Percentiles rank a stretch among this genome's conserved stretches.
Conservation (phyloP, 2,888 invertebrate genomes). For the Sinotaia quadrata region DNA sequence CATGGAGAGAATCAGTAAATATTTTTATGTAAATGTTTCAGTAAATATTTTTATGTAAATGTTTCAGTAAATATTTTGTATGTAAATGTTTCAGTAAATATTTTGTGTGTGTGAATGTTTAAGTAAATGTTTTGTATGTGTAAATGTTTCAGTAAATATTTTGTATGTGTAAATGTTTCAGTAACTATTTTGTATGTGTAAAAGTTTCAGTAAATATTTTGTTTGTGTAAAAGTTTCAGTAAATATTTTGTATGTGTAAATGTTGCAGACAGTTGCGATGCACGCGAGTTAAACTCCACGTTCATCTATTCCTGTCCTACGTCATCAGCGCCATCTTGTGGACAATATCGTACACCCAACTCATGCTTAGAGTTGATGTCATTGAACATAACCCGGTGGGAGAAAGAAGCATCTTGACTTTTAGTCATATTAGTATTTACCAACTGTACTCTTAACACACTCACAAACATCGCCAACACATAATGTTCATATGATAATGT, state of each 20-base stretch:
- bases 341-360: slow-evolving; percentile 88
- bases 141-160: neutral
- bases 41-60: slow-evolving; percentile 1
- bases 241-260: neutral
- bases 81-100: neutral
- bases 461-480: neutral
- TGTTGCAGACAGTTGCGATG: slow-evolving; percentile 81
- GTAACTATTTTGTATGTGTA: neutral
- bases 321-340: slow-evolving; percentile 90
- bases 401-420: neutral
- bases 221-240: neutral
- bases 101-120: neutral
- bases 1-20: no score
- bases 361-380: slow-evolving; percentile 41
- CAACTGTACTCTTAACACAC: neutral
- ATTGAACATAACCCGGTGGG: slow-evolving; percentile 49
- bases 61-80: neutral
- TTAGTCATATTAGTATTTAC: neutral
- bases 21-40: neutral
- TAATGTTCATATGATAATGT: slow-evolving; percentile 4
- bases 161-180: neutral
- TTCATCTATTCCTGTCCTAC: slow-evolving; percentile 93
- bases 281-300: slow-evolving; percentile 91
- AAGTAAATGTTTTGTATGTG: neutral
- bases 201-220: neutral